Base-by-base conservation (phyloP, 1,140 invertebrate species). In the Drosophila sp. region DNA sequence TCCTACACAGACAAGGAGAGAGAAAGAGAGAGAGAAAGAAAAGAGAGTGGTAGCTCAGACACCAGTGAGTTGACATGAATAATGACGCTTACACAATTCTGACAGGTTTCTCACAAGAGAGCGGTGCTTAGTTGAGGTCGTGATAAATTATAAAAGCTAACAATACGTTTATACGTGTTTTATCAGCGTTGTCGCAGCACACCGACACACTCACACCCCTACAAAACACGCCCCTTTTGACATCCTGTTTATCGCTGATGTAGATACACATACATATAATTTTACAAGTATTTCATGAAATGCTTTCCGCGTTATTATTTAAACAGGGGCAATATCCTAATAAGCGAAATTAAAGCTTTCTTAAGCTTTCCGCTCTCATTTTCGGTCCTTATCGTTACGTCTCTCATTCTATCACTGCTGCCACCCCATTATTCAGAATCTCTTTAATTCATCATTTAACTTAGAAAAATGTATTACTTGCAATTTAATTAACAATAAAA, bases 91-190 rank as follows among this genome's bases (percentile, higher is more conserved):
- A 41, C 21, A 62, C 48, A 70, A 54, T 70, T 62, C 56, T 62
- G 66, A 70, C 57, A 70, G 46, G 54, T 58, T 59, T 40, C 56
- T 69, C 65, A 34, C 34, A 45, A 59, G 56, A 69, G 56, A 51
- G 46, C 46, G 46, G 25, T 50, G 45, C 61, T 63, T 57, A 43
- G 59, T 43, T 53, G 16, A 43, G 34, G 18, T 59, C 46, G 40
- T 66, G 53, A 72, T 72, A 72, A 72, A 72, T 66, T 66, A 59
- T 59, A 45, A 59, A 72, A 72, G 45, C 59, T 41, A 62, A 57
- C 66, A 62, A 70, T 65, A 58, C 50, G 41, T 36, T 56, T 54
- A 71, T 45, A 71, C 58, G 59, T 56, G 61, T 71, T 67, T 67
- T 67, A 67, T 67, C 64, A 50, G 53, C 43, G 16, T 63, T 63